Conservation (phyloP, 92 coral and sea anemone genomes). For the Blastomussa wellsi region DNA sequence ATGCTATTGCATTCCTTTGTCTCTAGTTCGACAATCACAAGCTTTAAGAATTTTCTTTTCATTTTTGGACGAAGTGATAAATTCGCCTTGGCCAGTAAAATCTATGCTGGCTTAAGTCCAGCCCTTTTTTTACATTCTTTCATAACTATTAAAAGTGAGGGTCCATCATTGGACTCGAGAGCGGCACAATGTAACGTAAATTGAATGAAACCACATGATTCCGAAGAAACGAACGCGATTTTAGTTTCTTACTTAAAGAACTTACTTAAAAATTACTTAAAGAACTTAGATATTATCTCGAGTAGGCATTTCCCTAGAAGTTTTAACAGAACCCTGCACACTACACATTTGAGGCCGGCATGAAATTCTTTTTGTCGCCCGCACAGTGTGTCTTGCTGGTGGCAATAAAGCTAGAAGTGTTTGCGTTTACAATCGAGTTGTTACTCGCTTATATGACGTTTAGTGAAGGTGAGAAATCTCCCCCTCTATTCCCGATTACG, state of each 20-base stretch:
- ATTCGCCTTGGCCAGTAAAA: neutral
- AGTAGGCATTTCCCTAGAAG: neutral
- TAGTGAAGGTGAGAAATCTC: neutral
- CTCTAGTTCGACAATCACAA: neutral
- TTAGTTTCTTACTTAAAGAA: neutral
- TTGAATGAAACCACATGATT: neutral
- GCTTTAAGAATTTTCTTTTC: neutral
- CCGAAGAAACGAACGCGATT: neutral
- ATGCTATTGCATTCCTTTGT: neutral
- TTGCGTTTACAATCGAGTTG: neutral
- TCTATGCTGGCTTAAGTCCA: neutral
- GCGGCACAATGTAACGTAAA: neutral
- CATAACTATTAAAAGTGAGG: neutral
- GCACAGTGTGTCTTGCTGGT: neutral
- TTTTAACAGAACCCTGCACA: neutral
- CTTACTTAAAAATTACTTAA: too few relatives aligned
- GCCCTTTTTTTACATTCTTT: neutral
- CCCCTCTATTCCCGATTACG: too few relatives aligned
- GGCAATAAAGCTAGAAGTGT: neutral
- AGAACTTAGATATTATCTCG: neutral
- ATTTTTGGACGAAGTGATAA: neutral
- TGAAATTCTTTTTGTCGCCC: neutral
- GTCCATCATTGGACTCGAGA: neutral
- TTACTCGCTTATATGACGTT: neutral
- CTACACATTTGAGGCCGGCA: neutral